A percentile compares a stretch with the other conserved stretches of the same genome.
Evolutionary conservation across 2,888 invertebrate genomes (phyloP).

Genomic region (Rhingia rostrata): DNA sequence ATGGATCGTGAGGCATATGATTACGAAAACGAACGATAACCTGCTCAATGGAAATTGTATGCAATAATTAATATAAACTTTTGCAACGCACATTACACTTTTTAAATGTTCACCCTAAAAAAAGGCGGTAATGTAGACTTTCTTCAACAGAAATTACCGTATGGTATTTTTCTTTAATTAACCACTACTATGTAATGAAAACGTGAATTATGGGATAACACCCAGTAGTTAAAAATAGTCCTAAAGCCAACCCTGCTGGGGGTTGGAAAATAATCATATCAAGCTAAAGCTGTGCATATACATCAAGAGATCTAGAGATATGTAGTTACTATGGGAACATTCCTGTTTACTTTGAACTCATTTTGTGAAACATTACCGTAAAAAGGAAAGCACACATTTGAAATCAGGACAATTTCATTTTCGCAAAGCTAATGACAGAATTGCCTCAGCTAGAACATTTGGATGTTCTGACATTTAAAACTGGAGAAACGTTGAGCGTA

Average conservation of each 20-base stretch:
- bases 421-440: slow-evolving; percentile 1
- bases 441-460: slow-evolving; percentile 5
- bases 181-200: slow-evolving; percentile 46
- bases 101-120: slow-evolving; percentile 1
- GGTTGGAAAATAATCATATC: slow-evolving; percentile 24
- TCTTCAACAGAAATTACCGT: slow-evolving; percentile 38
- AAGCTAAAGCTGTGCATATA: slow-evolving; percentile 24
- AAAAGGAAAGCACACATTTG: not conserved
- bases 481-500: not conserved
- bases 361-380: slow-evolving; percentile 23
- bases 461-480: slow-evolving; percentile 32
- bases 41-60: slow-evolving; percentile 28
- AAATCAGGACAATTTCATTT: slow-evolving; percentile 29
- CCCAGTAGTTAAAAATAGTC: slow-evolving; percentile 1
- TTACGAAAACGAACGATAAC: not conserved
- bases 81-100: slow-evolving; percentile 27
- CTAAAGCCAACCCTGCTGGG: not conserved
- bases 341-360: slow-evolving; percentile 45
- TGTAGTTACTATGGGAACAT: not conserved
- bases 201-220: slow-evolving; percentile 37
- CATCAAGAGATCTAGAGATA: slow-evolving; percentile 10
- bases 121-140: not conserved
- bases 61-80: slow-evolving; percentile 35
- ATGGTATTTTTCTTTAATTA: slow-evolving; percentile 56
- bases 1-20: slow-evolving; percentile 27